phyloP scores from a whole-genome alignment of 2,888 invertebrate species.

The Mechanitis mazaeus region DNA sequence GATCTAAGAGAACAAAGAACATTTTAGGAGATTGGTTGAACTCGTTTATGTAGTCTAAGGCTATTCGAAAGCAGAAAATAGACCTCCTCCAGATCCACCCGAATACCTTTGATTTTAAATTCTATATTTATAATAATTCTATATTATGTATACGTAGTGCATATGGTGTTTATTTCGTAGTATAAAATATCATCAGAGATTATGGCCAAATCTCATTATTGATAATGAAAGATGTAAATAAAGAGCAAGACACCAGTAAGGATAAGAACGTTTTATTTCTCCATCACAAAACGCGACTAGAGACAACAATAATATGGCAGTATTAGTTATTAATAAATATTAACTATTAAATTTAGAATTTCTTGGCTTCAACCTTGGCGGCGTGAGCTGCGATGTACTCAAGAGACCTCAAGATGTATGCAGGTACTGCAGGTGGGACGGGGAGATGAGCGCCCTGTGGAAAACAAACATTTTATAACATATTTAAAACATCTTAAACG shows the following conservation, averaged over 20 bases:
- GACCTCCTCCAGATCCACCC: no score
- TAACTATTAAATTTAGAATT: conserved; percentile 36
- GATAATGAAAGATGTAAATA: background rate
- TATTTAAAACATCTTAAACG: background rate
- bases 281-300: conserved; percentile 53
- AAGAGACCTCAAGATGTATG: conserved; percentile 56
- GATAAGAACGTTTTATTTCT: conserved; percentile 33
- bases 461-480: conserved; percentile 10
- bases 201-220: no score
- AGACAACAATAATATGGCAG: conserved; percentile 43
- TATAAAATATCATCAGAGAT: no score
- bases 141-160: no score
- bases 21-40: no score
- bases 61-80: no score
- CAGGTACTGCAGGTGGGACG: conserved; percentile 51
- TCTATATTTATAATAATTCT: no score
- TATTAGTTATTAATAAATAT: conserved; percentile 27
- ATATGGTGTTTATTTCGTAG: no score
- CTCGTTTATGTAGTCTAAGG: no score
- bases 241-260: background rate
- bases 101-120: no score
- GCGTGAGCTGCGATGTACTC: conserved; percentile 69
- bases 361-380: conserved; percentile 51
- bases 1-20: no score
- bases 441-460: conserved; percentile 42